phyloP scores from a whole-genome alignment of 64 coral and sea anemone species.

The Astreopora myriophthalma region DNA sequence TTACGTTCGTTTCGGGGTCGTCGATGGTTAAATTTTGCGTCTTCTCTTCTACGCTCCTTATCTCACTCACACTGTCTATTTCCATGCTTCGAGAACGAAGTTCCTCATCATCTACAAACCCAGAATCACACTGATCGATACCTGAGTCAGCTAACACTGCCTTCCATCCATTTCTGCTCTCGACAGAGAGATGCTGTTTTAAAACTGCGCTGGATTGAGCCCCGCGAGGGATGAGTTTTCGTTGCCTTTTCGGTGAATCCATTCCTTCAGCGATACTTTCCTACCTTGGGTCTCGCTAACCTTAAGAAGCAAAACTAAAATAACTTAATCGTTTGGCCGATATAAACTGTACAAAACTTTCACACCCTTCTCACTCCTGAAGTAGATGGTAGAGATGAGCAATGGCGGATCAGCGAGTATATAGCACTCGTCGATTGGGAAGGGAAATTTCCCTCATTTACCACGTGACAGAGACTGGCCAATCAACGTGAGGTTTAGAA shows the following conservation, averaged over 20 bases:
- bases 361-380: background rate
- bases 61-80: background rate
- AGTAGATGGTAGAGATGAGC: background rate
- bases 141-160: background rate
- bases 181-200: background rate
- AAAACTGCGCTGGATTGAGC: background rate
- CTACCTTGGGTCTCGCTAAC: background rate
- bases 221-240: conserved; percentile 46
- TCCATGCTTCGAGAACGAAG: conserved; percentile 32
- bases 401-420: conserved; percentile 60
- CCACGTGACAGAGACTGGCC: conserved; percentile 22
- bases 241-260: background rate
- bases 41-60: background rate
- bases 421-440: background rate
- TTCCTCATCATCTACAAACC: conserved; percentile 75
- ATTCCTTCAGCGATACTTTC: background rate
- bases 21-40: conserved; percentile 31
- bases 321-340: background rate
- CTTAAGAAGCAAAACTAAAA: background rate
- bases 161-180: background rate
- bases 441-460: conserved; percentile 65
- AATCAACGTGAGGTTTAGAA: background rate
- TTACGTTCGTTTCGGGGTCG: background rate
- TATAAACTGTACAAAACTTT: background rate
- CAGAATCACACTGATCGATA: conserved; percentile 76